Evolutionary conservation across 2,113 vertebrate species (phyloP), one percentile per base, ranked within the genome.

Genomic region (Dromas ardeola): DNA sequence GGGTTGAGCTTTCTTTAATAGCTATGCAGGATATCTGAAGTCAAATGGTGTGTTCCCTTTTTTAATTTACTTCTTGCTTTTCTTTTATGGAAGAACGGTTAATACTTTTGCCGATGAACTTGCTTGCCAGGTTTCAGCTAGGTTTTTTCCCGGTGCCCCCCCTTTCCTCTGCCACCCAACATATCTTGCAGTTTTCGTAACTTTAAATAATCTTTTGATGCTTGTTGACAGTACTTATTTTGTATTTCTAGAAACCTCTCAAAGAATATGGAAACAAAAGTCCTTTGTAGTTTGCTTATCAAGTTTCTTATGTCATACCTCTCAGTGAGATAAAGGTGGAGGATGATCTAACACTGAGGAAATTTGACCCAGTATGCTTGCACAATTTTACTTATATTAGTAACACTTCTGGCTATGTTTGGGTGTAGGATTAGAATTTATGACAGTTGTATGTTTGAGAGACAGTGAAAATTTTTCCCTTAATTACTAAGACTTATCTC

Each of bases 151-250:
- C 4, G 0, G 3, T 77, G 32, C 34, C 36, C 36, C 52, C 22
- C 16, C 32, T 91, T 74, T 56, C n/a, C 56, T 55, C 74, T 23
- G 3, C 69, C 55, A 58, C 74, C 36, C 62, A 49, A 19, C 3
- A 0, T 90, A 49, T 81, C 61, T 78, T 96, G 61, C 38, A 47
- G 61, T 78, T 88, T 92, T 78, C 43, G 76, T 78, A 74, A 76
- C 77, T 94, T 84, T 34, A 71, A 90, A 82, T 86, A 82, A 38
- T 91, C 94, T 94, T 95, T 71, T 95, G 88, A 85, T 93, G 70
- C 38, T 88, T 87, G 59, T 86, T 95, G 89, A 61, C 65, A 10
- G 20, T 86, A 59, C 66, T 65, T 63, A 32, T 17, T 93, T 91
- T 81, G 9, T 81, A 81, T 79, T 96, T 91, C 43, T 81, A 94